These are phyloP conservation scores for Parnassius apollo DNA, from an alignment of 2,888 invertebrate genomes.

Conservation along the genomic window DNA sequence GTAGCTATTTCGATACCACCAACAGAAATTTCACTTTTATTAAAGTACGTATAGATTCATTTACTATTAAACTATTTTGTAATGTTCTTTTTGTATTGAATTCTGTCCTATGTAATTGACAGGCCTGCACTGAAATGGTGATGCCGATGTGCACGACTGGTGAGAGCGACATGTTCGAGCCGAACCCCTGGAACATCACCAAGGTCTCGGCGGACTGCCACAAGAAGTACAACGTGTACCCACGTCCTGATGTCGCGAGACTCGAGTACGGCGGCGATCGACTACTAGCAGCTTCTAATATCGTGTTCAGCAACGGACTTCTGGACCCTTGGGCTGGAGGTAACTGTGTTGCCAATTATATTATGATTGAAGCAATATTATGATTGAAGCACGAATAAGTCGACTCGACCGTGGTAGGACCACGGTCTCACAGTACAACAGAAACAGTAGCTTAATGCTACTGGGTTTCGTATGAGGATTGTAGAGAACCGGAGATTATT, in stretches of 20 bases:
- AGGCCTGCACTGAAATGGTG: conserved; percentile 98
- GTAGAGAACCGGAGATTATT: too few relatives aligned
- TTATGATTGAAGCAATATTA: too few relatives aligned
- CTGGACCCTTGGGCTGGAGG: conserved; percentile 94
- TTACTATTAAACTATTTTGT: too few relatives aligned
- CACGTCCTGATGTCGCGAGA: conserved; percentile 84
- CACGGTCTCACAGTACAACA: too few relatives aligned
- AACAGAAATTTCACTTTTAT: too few relatives aligned
- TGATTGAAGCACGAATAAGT: too few relatives aligned
- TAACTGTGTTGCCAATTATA: conserved; percentile 28
- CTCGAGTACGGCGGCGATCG: conserved; percentile 91
- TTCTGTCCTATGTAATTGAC: conserved; percentile 30
- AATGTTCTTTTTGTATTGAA: too few relatives aligned
- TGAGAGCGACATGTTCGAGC: conserved; percentile 91
- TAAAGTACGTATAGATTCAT: too few relatives aligned
- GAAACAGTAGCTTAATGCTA: too few relatives aligned
- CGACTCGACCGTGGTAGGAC: too few relatives aligned
- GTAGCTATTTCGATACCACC: too few relatives aligned
- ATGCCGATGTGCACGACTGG: conserved; percentile 95
- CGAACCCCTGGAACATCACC: conserved; percentile 86
- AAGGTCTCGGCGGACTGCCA: conserved; percentile 85
- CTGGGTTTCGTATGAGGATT: too few relatives aligned
- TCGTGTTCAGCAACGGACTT: conserved; percentile 91
- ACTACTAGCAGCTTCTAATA: conserved; percentile 84
- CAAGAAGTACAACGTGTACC: conserved; percentile 84